Percentiles rank a stretch among this genome's conserved stretches.
Evolutionary conservation across 2,797 vertebrate species (phyloP).

Genomic region (Nothura maculosa): DNA sequence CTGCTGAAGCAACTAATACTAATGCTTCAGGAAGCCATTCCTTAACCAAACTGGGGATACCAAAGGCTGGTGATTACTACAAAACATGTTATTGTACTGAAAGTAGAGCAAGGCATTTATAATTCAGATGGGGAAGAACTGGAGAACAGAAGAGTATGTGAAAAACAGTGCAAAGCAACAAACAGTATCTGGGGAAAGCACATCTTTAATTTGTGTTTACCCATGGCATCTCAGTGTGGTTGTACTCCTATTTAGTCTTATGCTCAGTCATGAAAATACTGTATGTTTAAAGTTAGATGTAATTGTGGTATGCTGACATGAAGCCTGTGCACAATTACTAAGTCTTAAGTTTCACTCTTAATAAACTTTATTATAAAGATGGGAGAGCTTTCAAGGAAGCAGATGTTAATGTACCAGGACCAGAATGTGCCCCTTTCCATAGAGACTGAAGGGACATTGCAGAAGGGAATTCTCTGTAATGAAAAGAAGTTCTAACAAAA

Average conservation of each 20-base stretch:
- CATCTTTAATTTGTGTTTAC: background rate
- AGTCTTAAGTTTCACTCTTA: background rate
- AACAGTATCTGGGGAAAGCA: background rate
- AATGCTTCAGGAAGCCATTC: conserved; percentile 1
- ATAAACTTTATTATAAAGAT: background rate
- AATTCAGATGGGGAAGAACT: background rate
- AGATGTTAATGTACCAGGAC: background rate
- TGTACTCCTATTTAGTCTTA: background rate
- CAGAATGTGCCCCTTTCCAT: background rate
- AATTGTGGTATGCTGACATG: background rate
- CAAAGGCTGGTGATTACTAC: background rate
- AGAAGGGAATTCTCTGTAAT: background rate
- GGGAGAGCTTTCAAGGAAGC: background rate
- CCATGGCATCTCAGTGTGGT: background rate
- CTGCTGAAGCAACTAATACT: conserved; percentile 51
- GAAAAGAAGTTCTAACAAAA: background rate
- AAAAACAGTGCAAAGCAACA: background rate
- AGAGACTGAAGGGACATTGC: background rate
- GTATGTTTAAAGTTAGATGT: background rate
- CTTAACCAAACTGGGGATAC: background rate
- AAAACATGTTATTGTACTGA: background rate
- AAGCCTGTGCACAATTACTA: background rate
- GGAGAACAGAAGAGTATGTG: background rate
- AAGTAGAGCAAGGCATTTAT: background rate
- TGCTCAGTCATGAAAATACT: background rate